Evolutionary conservation across 53 echinoderm and acorn worm species (phyloP).

Genomic region (Actinopyga echinites): DNA sequence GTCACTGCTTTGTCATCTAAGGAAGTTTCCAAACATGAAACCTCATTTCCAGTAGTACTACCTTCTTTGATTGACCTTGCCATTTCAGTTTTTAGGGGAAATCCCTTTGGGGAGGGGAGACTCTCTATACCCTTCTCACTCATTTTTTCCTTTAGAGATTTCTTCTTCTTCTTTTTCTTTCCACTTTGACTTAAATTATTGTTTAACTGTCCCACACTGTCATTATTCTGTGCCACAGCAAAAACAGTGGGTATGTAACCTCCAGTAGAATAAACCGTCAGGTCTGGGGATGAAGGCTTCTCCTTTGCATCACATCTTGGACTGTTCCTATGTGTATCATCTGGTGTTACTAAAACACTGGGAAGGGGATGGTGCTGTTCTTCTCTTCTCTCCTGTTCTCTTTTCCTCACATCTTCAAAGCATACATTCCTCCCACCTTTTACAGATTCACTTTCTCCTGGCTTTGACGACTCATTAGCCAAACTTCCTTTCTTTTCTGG

Average conservation of each 20-base stretch:
- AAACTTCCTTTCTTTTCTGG: too few relatives aligned
- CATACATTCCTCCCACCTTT: too few relatives aligned
- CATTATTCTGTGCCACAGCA: background rate
- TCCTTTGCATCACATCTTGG: too few relatives aligned
- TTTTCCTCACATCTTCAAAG: too few relatives aligned
- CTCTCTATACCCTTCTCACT: conserved; percentile 26
- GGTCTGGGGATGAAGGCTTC: background rate
- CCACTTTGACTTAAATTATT: background rate
- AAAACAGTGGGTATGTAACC: background rate
- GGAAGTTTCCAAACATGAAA: background rate
- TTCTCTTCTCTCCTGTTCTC: too few relatives aligned
- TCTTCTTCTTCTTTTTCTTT: background rate
- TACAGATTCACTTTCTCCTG: too few relatives aligned
- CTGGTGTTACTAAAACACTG: too few relatives aligned
- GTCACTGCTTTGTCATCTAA: background rate
- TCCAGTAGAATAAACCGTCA: background rate
- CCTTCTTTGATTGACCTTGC: background rate
- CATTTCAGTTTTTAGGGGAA: background rate
- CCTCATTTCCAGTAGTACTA: background rate
- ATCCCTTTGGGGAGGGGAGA: conserved; percentile 26
- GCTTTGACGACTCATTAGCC: too few relatives aligned
- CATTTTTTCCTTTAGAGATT: conserved; percentile 12
- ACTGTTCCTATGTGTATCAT: too few relatives aligned
- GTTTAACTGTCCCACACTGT: background rate
- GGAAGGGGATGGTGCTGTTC: too few relatives aligned